Conservation (phyloP, 2,797 vertebrate species). For the Prunella strophiata region DNA sequence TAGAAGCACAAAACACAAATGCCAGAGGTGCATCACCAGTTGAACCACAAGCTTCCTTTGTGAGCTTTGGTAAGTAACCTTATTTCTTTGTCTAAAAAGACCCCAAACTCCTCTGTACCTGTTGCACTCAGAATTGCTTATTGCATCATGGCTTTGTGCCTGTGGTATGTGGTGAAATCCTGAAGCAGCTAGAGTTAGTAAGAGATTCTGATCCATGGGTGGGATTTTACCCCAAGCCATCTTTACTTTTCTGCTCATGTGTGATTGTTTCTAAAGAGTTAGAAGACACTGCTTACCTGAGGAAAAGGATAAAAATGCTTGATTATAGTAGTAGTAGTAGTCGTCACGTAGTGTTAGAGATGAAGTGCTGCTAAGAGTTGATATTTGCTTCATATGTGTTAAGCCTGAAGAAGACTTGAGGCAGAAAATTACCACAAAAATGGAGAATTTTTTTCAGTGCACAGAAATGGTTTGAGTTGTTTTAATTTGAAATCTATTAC, state of each 20-base stretch:
- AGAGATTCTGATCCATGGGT: neutral
- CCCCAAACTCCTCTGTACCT: neutral
- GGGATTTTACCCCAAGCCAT: neutral
- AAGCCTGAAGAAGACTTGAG: neutral
- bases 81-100: neutral
- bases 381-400: neutral
- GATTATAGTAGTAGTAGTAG: neutral
- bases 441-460: neutral
- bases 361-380: neutral
- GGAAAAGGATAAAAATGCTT: neutral
- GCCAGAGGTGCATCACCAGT: neutral
- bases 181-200: neutral
- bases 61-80: neutral
- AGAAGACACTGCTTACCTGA: neutral
- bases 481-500: neutral
- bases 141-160: neutral
- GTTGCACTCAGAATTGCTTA: neutral
- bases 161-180: neutral
- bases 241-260: neutral
- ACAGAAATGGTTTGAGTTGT: neutral
- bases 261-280: neutral
- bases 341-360: neutral
- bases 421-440: neutral
- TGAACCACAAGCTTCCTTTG: neutral
- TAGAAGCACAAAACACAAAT: neutral